Conservation (phyloP, 2,888 invertebrate genomes). For the Slavum lentiscoides region DNA sequence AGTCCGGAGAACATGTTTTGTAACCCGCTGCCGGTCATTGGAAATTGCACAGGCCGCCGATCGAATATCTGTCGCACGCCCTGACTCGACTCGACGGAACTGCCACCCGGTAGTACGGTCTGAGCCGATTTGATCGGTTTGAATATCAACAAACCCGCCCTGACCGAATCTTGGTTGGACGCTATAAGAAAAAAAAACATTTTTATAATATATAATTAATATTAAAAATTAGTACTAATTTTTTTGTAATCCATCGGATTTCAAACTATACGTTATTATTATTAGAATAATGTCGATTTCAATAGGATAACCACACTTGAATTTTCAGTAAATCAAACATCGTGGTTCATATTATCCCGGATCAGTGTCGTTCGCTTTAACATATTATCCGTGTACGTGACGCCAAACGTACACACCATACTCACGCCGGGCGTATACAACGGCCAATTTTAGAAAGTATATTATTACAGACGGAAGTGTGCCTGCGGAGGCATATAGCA, state of each 20-base stretch:
- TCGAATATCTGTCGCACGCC: not conserved
- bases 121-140: conserved; percentile 58
- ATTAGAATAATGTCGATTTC: too few relatives aligned
- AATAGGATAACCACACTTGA: too few relatives aligned
- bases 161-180: conserved; percentile 57
- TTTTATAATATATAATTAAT: too few relatives aligned
- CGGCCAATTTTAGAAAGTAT: conserved; percentile 35
- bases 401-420: too few relatives aligned
- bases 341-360: too few relatives aligned
- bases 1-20: not conserved
- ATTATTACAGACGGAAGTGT: not conserved
- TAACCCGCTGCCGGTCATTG: not conserved
- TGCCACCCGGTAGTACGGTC: not conserved
- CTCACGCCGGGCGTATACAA: not conserved
- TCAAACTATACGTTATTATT: too few relatives aligned
- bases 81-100: not conserved
- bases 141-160: conserved; percentile 60
- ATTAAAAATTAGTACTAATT: too few relatives aligned
- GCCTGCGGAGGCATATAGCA: not conserved
- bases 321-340: too few relatives aligned
- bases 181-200: not conserved
- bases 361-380: not conserved
- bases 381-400: conserved; percentile 10
- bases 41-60: not conserved
- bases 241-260: too few relatives aligned